A percentile compares a stretch with the other conserved stretches of the same genome.
phyloP scores from a whole-genome alignment of 2,888 invertebrate species.

The Drosophila colorata region DNA sequence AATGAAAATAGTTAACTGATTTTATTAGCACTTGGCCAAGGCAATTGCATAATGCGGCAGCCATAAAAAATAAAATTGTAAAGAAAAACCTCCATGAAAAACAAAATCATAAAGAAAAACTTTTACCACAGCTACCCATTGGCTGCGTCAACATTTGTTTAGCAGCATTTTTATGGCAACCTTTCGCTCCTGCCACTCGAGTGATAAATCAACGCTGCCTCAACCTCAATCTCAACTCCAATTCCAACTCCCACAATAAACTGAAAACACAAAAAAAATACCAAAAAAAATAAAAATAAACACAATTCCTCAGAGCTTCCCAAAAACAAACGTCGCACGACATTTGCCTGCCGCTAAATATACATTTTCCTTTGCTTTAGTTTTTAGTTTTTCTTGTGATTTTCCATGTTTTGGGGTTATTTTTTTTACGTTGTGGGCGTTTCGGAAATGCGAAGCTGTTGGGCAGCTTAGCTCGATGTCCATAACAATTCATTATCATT shows the following conservation, averaged over 20 bases:
- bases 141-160: constrained; percentile 69
- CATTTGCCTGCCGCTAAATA: constrained; percentile 56
- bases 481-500: constrained; percentile 81
- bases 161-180: constrained; percentile 72
- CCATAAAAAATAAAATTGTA: background rate
- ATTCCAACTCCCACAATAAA: constrained; percentile 50
- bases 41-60: constrained; percentile 62
- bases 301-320: constrained; percentile 43
- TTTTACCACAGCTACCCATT: constrained; percentile 56
- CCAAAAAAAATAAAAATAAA: constrained; percentile 34
- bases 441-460: constrained; percentile 41
- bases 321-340: constrained; percentile 57
- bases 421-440: constrained; percentile 34
- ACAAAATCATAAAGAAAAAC: constrained; percentile 48
- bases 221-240: constrained; percentile 38
- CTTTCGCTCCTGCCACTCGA: constrained; percentile 65
- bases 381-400: constrained; percentile 23
- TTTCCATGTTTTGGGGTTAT: constrained; percentile 3
- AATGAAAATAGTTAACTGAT: constrained; percentile 63
- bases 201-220: constrained; percentile 73
- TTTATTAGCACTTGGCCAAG: constrained; percentile 72
- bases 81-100: no score
- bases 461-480: constrained; percentile 38
- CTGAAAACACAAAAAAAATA: constrained; percentile 1
- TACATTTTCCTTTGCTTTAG: constrained; percentile 17